Evolutionary conservation across 2,113 vertebrate species (phyloP).

Genomic region (Semnornis frantzii): DNA sequence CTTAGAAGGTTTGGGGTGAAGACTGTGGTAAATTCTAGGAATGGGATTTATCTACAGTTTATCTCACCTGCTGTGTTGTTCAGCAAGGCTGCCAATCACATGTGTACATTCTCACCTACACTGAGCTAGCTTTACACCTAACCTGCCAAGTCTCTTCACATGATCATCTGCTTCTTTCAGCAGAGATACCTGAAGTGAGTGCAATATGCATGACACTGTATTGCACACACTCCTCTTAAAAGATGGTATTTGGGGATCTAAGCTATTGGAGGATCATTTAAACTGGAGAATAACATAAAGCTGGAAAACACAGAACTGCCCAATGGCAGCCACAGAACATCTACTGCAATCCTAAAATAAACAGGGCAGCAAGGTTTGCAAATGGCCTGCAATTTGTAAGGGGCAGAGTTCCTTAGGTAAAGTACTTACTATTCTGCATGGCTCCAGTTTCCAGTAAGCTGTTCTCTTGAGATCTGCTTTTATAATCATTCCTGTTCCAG

Average conservation of each 20-base stretch:
- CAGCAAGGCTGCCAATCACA: neutral
- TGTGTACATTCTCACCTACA: neutral
- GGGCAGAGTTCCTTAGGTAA: constrained; percentile 28
- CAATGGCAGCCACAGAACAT: neutral
- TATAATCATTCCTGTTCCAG: constrained; percentile 13
- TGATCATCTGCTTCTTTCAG: neutral
- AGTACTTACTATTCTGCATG: neutral
- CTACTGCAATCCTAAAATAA: constrained; percentile 21
- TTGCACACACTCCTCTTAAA: neutral
- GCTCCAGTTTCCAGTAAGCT: constrained; percentile 33
- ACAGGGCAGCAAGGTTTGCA: neutral
- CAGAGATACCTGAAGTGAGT: neutral
- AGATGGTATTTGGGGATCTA: neutral
- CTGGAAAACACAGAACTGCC: constrained; percentile 1
- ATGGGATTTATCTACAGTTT: neutral
- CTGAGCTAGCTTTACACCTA: neutral
- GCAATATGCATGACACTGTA: neutral
- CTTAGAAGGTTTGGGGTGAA: neutral
- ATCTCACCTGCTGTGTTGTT: neutral
- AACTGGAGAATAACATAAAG: neutral
- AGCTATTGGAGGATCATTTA: neutral
- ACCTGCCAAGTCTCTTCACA: neutral
- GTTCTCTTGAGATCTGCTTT: constrained; percentile 11
- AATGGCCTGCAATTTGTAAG: constrained; percentile 17
- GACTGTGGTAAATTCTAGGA: neutral